Conservation (phyloP, 2,113 vertebrate genomes). For the Peromyscus maniculatus region DNA sequence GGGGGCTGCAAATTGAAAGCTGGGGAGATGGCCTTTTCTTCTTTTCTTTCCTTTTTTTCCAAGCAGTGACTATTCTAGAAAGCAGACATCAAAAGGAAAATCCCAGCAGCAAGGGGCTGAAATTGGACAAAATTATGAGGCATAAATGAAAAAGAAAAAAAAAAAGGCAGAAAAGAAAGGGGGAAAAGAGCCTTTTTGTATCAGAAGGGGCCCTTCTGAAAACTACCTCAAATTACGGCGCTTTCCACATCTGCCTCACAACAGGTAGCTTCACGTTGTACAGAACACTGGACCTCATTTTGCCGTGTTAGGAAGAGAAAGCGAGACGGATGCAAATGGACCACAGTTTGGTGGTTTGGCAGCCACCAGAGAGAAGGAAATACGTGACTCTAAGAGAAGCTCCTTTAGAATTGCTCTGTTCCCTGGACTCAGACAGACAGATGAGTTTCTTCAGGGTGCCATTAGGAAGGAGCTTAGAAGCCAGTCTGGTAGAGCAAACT, state of each 20-base stretch:
- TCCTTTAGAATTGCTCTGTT: constrained; percentile 28
- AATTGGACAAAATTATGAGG: constrained; percentile 74
- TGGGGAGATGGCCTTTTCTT: constrained; percentile 67
- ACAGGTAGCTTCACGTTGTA: constrained; percentile 47
- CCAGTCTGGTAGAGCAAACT: not conserved
- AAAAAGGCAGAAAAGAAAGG: not conserved
- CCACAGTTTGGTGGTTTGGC: constrained; percentile 13
- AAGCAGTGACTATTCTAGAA: constrained; percentile 71
- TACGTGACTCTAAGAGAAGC: not conserved
- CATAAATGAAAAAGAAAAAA: constrained; percentile 53
- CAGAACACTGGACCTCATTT: not conserved
- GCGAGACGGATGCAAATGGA: constrained; percentile 48
- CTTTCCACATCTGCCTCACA: constrained; percentile 65
- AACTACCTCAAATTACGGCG: constrained; percentile 70
- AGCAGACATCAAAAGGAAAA: constrained; percentile 79
- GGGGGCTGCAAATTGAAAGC: constrained; percentile 65
- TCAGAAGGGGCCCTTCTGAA: constrained; percentile 58
- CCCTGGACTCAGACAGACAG: not conserved
- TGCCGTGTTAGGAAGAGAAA: constrained; percentile 27
- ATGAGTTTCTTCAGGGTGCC: constrained; percentile 8
- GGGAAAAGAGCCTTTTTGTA: constrained; percentile 49
- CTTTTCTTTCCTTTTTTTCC: constrained; percentile 28
- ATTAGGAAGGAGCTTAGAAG: not conserved
- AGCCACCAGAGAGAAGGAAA: not conserved
- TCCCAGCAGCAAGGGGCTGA: constrained; percentile 56